Conservation (phyloP, 2,113 vertebrate genomes). For the Sceloporus undulatus region DNA sequence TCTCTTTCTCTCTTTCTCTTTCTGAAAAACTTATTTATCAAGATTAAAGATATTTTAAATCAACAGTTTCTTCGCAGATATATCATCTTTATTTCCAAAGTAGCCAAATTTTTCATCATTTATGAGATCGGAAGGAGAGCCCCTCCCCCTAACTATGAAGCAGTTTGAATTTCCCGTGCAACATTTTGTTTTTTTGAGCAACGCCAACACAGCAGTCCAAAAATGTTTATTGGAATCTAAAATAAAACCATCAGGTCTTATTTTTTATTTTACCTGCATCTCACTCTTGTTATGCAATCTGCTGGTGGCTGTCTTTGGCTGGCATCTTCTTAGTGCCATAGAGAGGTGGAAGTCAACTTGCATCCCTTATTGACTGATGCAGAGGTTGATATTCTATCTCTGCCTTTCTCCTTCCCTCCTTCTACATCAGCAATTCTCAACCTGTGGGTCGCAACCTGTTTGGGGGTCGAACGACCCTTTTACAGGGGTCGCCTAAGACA, state of each 20-base stretch:
- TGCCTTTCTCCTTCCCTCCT: no score
- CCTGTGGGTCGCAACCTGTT: no score
- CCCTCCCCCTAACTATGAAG: constrained; percentile 37
- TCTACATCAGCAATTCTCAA: no score
- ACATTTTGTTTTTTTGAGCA: not conserved
- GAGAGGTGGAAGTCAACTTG: no score
- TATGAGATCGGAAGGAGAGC: constrained; percentile 54
- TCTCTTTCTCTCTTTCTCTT: constrained; percentile 45
- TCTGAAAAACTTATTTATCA: constrained; percentile 78
- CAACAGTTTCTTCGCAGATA: constrained; percentile 76
- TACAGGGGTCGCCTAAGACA: no score
- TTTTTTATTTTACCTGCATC: not conserved
- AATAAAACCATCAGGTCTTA: not conserved
- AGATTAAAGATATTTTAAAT: constrained; percentile 84
- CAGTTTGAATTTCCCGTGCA: constrained; percentile 17
- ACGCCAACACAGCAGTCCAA: not conserved
- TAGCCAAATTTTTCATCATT: constrained; percentile 74
- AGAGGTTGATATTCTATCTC: no score
- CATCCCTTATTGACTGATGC: no score
- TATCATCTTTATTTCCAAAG: constrained; percentile 77
- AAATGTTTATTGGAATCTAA: not conserved
- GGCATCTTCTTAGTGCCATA: no score
- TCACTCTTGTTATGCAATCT: not conserved
- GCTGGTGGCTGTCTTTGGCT: not conserved
- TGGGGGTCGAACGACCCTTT: no score